These are phyloP conservation scores for Argyresthia albistria DNA, from an alignment of 2,888 invertebrate species.

Conservation along the genomic window DNA sequence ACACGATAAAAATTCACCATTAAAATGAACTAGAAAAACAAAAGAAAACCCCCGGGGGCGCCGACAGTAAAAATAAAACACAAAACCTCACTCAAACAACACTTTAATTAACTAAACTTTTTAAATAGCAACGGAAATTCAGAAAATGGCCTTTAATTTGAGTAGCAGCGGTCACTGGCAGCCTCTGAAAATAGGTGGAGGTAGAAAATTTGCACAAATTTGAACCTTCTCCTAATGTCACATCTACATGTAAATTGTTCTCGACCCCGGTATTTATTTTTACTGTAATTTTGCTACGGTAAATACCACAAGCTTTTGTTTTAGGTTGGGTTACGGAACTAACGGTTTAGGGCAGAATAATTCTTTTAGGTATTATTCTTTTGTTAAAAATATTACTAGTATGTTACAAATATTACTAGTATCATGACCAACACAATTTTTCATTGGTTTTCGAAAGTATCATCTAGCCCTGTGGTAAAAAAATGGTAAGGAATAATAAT, in stretches of 20 bases:
- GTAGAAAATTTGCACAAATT: conserved; percentile 4
- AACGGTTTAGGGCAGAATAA: too few species aligned
- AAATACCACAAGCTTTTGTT: conserved; percentile 47
- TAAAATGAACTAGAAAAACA: too few species aligned
- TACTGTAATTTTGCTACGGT: conserved; percentile 53
- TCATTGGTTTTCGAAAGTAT: too few species aligned
- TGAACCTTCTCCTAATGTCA: conserved; percentile 48
- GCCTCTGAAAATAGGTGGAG: neutral
- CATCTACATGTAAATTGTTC: conserved; percentile 70
- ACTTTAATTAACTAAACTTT: conserved; percentile 7
- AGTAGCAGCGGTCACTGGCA: conserved; percentile 10
- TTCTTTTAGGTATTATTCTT: too few species aligned
- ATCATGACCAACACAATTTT: too few species aligned
- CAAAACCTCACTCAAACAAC: conserved; percentile 4
- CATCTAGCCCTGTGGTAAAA: too few species aligned
- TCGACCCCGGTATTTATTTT: conserved; percentile 55
- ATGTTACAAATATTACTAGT: too few species aligned
- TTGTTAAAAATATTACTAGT: too few species aligned
- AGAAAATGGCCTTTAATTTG: conserved; percentile 16
- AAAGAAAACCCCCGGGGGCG: too few species aligned
- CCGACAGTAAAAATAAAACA: too few species aligned
- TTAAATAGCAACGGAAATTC: conserved; percentile 1
- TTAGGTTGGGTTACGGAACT: neutral
- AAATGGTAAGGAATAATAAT: too few species aligned
- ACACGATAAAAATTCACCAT: too few species aligned